phyloP scores from a whole-genome alignment of 2,113 vertebrate genomes.

The Gambusia affinis region DNA sequence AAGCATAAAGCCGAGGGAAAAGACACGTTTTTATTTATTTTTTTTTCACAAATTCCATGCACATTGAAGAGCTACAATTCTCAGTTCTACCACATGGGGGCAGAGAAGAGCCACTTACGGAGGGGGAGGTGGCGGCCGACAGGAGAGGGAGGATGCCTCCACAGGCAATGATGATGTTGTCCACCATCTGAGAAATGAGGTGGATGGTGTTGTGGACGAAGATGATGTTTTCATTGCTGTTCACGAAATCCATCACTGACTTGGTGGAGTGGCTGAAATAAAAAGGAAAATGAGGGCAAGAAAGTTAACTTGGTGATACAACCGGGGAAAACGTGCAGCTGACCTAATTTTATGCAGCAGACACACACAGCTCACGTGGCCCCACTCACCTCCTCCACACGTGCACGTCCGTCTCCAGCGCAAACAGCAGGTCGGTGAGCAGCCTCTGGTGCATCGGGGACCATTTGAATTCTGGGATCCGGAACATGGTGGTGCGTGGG shows the following conservation, averaged over 20 bases:
- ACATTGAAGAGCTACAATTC: constrained; percentile 33
- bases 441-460: constrained; percentile 98
- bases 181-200: constrained; percentile 99
- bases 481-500: constrained; percentile 98
- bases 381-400: constrained; percentile 93
- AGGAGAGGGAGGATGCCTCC: constrained; percentile 97
- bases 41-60: neutral
- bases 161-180: constrained; percentile 99
- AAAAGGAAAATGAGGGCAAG: neutral
- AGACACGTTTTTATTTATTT: neutral
- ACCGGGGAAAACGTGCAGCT: neutral
- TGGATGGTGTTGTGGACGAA: constrained; percentile 99
- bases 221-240: constrained; percentile 99
- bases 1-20: neutral
- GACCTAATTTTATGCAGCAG: neutral
- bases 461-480: constrained; percentile 99
- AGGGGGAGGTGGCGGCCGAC: constrained; percentile 96
- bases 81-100: constrained; percentile 66
- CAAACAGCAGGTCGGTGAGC: constrained; percentile 95
- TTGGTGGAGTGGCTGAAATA: constrained; percentile 94
- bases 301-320: neutral
- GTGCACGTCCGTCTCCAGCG: constrained; percentile 97
- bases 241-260: constrained; percentile 99
- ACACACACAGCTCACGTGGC: neutral
- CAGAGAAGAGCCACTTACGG: constrained; percentile 88